Conservation (phyloP, 2,888 invertebrate species). For the Papilio demoleus region DNA sequence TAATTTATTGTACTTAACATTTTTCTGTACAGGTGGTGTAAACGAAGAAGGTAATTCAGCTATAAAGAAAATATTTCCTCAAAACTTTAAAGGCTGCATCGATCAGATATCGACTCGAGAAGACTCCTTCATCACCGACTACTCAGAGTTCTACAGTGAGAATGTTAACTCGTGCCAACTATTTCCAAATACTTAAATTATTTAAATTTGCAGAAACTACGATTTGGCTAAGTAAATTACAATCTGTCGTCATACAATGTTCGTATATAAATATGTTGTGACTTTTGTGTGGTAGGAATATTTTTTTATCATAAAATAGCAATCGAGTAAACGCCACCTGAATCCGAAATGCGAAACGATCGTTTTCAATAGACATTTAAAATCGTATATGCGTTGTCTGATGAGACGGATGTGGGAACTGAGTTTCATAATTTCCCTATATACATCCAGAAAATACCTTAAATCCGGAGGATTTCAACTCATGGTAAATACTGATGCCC, state of each 20-base stretch:
- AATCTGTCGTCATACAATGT: not conserved
- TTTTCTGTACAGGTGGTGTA: slow-evolving; percentile 79
- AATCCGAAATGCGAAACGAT: too few relatives aligned
- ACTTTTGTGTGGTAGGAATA: not conserved
- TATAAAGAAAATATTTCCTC: slow-evolving; percentile 76
- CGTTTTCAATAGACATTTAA: too few relatives aligned
- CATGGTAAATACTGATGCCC: not conserved
- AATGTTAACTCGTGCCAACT: slow-evolving; percentile 77
- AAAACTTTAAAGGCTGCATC: slow-evolving; percentile 85
- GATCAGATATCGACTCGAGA: slow-evolving; percentile 80
- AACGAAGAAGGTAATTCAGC: slow-evolving; percentile 70
- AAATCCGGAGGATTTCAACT: too few relatives aligned
- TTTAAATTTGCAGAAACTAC: not conserved
- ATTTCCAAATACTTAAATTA: slow-evolving; percentile 62
- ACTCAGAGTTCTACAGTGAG: slow-evolving; percentile 72
- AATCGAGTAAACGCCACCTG: not conserved
- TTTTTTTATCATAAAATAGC: not conserved
- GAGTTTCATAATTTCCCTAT: too few relatives aligned
- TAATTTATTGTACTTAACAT: not conserved
- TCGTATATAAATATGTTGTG: not conserved
- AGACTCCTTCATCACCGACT: slow-evolving; percentile 61
- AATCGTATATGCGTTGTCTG: too few relatives aligned
- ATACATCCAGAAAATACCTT: too few relatives aligned
- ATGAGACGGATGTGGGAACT: too few relatives aligned
- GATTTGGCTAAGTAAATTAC: not conserved